Conservation (phyloP, 2,797 vertebrate species). For the Carduelis carduelis region DNA sequence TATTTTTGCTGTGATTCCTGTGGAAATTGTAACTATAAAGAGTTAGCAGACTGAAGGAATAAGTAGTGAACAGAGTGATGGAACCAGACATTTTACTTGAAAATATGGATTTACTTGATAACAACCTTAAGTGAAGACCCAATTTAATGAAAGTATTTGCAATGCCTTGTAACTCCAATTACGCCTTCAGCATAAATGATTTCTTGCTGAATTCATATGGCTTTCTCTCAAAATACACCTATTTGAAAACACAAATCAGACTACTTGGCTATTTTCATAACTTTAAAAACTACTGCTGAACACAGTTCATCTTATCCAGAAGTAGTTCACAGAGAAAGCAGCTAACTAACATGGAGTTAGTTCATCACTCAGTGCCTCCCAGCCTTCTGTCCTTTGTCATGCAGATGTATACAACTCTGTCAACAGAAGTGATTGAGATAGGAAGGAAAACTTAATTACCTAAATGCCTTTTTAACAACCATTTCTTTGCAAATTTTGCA, state of each 20-base stretch:
- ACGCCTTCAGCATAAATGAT: neutral
- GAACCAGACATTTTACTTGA: neutral
- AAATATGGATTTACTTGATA: neutral
- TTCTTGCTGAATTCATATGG: neutral
- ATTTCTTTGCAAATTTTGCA: neutral
- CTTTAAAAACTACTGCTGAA: neutral
- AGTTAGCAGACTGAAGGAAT: neutral
- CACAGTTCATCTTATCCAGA: neutral
- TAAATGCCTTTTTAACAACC: accelerated
- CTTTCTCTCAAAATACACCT: neutral
- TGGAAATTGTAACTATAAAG: neutral
- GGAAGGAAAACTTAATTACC: neutral
- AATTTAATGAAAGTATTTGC: neutral
- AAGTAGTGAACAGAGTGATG: neutral
- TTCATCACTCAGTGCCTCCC: neutral
- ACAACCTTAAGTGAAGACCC: neutral
- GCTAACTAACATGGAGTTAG: neutral
- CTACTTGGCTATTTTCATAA: neutral
- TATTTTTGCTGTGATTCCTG: neutral
- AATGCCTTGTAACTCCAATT: neutral
- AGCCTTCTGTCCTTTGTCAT: neutral
- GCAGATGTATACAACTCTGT: neutral
- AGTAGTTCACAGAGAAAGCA: neutral
- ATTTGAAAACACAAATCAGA: neutral
- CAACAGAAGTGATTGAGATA: neutral